Evolutionary conservation across 2,888 invertebrate genomes (phyloP).

Genomic region (Tanaodytes sp.): DNA sequence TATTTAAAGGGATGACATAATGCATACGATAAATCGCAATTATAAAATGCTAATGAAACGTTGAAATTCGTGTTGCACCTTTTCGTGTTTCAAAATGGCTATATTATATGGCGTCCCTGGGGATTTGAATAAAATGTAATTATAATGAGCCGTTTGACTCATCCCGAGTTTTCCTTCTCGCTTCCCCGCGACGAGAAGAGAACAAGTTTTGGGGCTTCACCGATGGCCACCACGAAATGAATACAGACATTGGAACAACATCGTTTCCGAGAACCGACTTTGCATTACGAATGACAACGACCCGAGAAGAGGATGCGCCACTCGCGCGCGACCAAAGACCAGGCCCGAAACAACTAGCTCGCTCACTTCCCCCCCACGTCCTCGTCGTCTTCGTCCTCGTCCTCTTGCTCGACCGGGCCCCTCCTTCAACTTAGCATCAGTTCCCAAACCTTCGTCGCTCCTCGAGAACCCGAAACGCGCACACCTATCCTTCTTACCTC

Average conservation of each 20-base stretch:
- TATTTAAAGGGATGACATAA: slow-evolving; percentile 50
- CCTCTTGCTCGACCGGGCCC: no score
- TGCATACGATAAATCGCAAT: slow-evolving; percentile 52
- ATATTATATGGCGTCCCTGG: slow-evolving; percentile 53
- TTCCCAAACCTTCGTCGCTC: no score
- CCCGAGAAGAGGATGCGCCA: slow-evolving; percentile 55
- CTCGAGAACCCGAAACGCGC: no score
- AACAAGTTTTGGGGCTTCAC: slow-evolving; percentile 55
- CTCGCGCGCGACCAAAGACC: slow-evolving; percentile 49
- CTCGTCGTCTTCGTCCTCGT: slow-evolving; percentile 19
- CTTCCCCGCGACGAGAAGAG: slow-evolving; percentile 47
- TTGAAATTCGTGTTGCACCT: slow-evolving; percentile 52
- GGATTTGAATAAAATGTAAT: slow-evolving; percentile 54
- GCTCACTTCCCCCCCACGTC: slow-evolving; percentile 4
- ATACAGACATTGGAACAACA: slow-evolving; percentile 55
- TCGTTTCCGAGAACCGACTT: slow-evolving; percentile 63
- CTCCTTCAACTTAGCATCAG: no score
- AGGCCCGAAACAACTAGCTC: slow-evolving; percentile 28
- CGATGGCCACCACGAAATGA: slow-evolving; percentile 54
- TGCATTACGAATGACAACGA: slow-evolving; percentile 66
- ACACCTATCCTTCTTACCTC: no score
- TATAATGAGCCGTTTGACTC: slow-evolving; percentile 49
- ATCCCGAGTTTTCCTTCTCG: slow-evolving; percentile 47
- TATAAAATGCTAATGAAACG: slow-evolving; percentile 54
- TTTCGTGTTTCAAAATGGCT: slow-evolving; percentile 53